Evolutionary conservation across 2,113 vertebrate genomes (phyloP).

Genomic region (Psilopogon haemacephalus): DNA sequence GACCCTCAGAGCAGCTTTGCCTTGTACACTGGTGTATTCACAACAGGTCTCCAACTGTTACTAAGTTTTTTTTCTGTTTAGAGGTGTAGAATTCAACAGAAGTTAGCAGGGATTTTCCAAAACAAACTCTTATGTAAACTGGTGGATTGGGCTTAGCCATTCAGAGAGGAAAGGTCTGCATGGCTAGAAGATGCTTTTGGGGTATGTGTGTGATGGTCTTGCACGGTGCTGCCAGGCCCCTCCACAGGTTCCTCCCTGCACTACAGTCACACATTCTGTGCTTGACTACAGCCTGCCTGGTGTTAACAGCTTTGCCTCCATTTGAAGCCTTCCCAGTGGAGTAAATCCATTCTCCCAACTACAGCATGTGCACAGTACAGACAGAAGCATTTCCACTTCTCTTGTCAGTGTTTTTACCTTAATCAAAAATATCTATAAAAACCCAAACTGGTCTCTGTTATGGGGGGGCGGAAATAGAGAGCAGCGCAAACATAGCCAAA

Average conservation of each 20-base stretch:
- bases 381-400: neutral
- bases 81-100: neutral
- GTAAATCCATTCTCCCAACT: neutral
- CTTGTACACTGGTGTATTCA: neutral
- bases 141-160: rapidly evolving
- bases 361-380: rapidly evolving
- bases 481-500: neutral
- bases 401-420: neutral
- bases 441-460: neutral
- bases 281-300: too few relatives aligned
- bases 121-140: neutral
- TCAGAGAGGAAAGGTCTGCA: neutral
- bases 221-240: neutral
- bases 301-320: neutral
- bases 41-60: neutral
- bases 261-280: neutral
- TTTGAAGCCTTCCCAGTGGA: neutral
- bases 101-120: neutral
- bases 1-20: rapidly evolving
- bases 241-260: neutral
- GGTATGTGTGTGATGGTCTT: rapidly evolving
- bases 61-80: neutral
- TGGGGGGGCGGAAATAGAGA: neutral
- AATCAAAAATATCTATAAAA: neutral
- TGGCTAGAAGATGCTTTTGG: neutral